phyloP scores from a whole-genome alignment of 1,140 invertebrate genomes.

The Paralvinella palmiformis region DNA sequence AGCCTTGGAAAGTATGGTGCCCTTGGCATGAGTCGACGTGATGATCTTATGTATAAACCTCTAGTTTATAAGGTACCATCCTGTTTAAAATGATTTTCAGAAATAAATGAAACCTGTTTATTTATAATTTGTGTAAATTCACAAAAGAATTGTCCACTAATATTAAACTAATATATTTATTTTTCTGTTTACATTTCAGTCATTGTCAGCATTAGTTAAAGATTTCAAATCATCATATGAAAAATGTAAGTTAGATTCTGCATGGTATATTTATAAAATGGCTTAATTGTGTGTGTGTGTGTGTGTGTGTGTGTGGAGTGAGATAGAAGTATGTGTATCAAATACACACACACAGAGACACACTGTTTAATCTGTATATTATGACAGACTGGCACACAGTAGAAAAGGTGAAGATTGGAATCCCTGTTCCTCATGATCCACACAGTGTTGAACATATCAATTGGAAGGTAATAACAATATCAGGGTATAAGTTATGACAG shows the following conservation, averaged over 20 bases:
- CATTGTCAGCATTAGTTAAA: neutral
- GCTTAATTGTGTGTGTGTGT: neutral
- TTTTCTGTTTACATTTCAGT: neutral
- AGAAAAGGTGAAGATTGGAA: constrained; percentile 40
- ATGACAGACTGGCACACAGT: constrained; percentile 38
- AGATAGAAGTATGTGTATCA: neutral
- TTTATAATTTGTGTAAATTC: no score
- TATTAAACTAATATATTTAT: neutral
- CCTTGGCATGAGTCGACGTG: constrained; percentile 49
- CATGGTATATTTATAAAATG: neutral
- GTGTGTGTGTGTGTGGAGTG: no score
- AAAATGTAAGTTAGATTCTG: neutral
- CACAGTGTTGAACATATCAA: constrained; percentile 40
- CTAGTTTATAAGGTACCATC: constrained; percentile 39
- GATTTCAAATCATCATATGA: neutral
- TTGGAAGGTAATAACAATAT: constrained; percentile 47
- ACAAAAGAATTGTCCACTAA: no score
- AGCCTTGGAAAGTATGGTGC: constrained; percentile 46
- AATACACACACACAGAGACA: neutral
- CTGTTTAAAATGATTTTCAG: no score
- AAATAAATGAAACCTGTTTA: no score
- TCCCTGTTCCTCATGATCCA: constrained; percentile 40
- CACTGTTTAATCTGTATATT: neutral
- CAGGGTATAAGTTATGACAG: no score
- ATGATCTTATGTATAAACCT: constrained; percentile 51